Conservation (phyloP, 2,888 invertebrate species). For the Cryptus armator region DNA sequence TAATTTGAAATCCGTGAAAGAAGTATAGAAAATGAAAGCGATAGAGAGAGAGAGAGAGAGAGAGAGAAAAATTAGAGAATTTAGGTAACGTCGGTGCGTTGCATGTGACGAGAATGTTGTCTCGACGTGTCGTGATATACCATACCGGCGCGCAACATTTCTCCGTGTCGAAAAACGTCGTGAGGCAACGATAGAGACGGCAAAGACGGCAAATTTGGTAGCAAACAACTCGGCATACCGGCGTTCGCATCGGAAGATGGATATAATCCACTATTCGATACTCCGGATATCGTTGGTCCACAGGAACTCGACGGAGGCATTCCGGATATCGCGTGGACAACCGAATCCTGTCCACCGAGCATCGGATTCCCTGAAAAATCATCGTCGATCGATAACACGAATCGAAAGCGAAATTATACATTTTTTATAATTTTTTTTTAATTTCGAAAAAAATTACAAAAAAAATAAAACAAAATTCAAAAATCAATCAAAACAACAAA, state of each 20-base stretch:
- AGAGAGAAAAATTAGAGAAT: not conserved
- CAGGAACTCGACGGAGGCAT: conserved; percentile 73
- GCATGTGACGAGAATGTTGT: conserved; percentile 77
- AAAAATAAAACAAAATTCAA: too few species aligned
- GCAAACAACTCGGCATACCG: conserved; percentile 79
- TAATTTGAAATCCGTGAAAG: not conserved
- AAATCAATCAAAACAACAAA: too few species aligned
- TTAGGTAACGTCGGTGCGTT: conserved; percentile 79
- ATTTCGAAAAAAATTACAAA: too few species aligned
- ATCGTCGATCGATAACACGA: not conserved
- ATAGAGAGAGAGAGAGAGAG: too few species aligned
- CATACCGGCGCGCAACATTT: conserved; percentile 79
- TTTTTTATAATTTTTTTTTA: not conserved
- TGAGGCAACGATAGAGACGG: conserved; percentile 78
- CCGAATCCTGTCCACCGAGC: conserved; percentile 73
- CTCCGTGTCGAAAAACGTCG: conserved; percentile 79
- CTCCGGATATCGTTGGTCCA: conserved; percentile 73
- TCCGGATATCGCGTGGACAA: conserved; percentile 69
- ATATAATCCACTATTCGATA: conserved; percentile 77
- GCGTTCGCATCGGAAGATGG: conserved; percentile 76
- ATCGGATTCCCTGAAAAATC: conserved; percentile 74
- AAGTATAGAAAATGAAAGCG: not conserved
- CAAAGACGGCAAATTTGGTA: conserved; percentile 77
- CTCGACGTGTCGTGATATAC: conserved; percentile 79
- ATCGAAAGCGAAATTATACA: not conserved